These are phyloP conservation scores for Phragmatobia fuliginosa DNA, from an alignment of 2,888 invertebrate genomes.

Conservation along the genomic window DNA sequence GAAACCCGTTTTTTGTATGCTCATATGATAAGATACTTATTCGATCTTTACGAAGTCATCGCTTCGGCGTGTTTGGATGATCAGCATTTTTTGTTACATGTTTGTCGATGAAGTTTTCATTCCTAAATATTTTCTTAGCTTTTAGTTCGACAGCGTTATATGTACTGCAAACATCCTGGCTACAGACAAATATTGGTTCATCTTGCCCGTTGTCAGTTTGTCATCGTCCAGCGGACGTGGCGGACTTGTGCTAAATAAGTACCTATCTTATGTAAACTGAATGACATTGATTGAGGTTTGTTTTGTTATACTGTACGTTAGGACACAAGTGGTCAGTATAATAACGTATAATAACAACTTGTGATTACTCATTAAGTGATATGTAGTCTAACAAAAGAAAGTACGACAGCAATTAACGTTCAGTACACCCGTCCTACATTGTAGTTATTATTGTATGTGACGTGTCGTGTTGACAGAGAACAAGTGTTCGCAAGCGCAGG, in stretches of 20 bases:
- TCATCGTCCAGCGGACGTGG: slow-evolving; percentile 66
- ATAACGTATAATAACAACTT: background rate
- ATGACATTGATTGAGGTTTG: slow-evolving; percentile 27
- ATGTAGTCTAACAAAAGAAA: slow-evolving; percentile 23
- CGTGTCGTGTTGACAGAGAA: slow-evolving; percentile 38
- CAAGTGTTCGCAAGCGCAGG: slow-evolving; percentile 40
- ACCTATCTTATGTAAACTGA: slow-evolving; percentile 61
- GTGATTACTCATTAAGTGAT: background rate
- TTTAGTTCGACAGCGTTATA: slow-evolving; percentile 75
- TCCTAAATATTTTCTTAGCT: slow-evolving; percentile 78
- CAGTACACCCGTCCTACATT: slow-evolving; percentile 26
- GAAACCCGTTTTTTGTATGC: slow-evolving; percentile 61
- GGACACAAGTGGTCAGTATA: background rate
- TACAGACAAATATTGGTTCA: slow-evolving; percentile 76
- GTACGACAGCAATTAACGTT: slow-evolving; percentile 30
- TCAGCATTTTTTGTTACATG: slow-evolving; percentile 62
- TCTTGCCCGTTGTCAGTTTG: slow-evolving; percentile 63
- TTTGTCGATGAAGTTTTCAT: slow-evolving; percentile 64
- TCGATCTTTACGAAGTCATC: slow-evolving; percentile 45
- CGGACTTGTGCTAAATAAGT: slow-evolving; percentile 75
- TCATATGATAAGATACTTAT: slow-evolving; percentile 66
- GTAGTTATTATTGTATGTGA: slow-evolving; percentile 35
- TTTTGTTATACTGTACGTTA: slow-evolving; percentile 7
- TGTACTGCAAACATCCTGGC: slow-evolving; percentile 81
- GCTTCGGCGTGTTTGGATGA: slow-evolving; percentile 47